A percentile compares a stretch with the other conserved stretches of the same genome.
phyloP scores from a whole-genome alignment of 2,797 vertebrate genomes.

The Acomys russatus region DNA sequence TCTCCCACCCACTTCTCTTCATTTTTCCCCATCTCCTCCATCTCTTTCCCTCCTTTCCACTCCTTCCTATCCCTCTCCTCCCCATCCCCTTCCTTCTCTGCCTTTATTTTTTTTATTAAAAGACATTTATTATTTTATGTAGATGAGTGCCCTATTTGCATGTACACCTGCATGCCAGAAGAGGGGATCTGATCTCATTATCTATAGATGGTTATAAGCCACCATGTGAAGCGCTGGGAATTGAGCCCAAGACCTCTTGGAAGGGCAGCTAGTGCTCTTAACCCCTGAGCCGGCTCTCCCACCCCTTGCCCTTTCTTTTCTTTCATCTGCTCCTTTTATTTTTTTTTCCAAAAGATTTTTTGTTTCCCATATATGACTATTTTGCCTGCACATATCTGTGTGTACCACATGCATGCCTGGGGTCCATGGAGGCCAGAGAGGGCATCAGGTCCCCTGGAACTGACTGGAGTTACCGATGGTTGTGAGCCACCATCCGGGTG shows the following conservation, averaged over 20 bases:
- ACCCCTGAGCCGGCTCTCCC: not conserved
- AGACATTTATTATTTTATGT: too few species aligned
- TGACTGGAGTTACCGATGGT: not conserved
- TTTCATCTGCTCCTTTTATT: not conserved
- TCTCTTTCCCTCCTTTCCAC: not conserved
- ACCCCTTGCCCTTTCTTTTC: not conserved
- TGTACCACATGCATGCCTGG: not conserved
- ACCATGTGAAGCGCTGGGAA: too few species aligned
- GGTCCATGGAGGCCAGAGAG: not conserved
- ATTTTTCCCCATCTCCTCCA: not conserved
- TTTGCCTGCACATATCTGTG: not conserved
- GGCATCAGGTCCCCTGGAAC: not conserved
- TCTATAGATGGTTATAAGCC: too few species aligned
- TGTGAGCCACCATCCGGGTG: not conserved
- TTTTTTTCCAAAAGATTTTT: not conserved
- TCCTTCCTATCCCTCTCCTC: not conserved
- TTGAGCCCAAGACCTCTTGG: too few species aligned
- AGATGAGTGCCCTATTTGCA: too few species aligned
- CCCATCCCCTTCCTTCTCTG: not conserved
- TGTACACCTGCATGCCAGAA: too few species aligned
- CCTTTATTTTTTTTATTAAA: too few species aligned
- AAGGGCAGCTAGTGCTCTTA: too few species aligned
- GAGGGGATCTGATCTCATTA: too few species aligned
- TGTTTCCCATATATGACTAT: not conserved
- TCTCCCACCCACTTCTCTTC: not conserved